A percentile compares a stretch with the other conserved stretches of the same genome.
Conservation (phyloP, 2,113 vertebrate species). For the Chaetorhynchus papuensis region DNA sequence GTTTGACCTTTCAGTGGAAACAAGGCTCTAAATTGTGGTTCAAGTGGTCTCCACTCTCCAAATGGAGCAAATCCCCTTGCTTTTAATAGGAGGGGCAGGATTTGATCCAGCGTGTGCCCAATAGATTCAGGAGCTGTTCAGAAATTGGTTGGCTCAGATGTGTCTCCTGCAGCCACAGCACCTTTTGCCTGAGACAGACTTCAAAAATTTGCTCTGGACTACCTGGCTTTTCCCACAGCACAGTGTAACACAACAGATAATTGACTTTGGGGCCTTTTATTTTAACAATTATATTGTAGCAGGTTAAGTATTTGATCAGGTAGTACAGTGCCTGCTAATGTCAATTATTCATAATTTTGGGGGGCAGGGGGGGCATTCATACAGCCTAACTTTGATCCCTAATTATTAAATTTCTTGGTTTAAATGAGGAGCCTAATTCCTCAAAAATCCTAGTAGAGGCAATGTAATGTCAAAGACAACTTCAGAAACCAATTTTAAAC, state of each 20-base stretch:
- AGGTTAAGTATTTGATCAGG: neutral
- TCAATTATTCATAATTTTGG: rapidly evolving
- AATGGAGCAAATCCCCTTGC: neutral
- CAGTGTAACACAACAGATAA: neutral
- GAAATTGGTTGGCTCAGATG: neutral
- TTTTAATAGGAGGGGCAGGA: neutral
- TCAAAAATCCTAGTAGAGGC: neutral
- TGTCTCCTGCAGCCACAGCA: neutral
- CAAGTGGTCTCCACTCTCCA: neutral
- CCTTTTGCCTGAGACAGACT: neutral
- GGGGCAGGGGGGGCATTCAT: neutral
- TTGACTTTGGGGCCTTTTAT: neutral
- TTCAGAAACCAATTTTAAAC: neutral
- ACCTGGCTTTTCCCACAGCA: neutral
- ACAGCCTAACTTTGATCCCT: neutral
- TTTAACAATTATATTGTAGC: neutral
- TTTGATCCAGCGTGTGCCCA: neutral
- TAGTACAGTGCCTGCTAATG: neutral
- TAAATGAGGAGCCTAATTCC: neutral
- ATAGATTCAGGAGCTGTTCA: neutral
- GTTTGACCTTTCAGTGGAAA: neutral
- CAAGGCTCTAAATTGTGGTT: neutral
- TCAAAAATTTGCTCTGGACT: neutral
- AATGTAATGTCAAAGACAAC: neutral
- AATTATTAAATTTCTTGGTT: neutral